These are phyloP conservation scores for Heliothis subflexa DNA, from an alignment of 1,140 invertebrate genomes.

Conservation along the genomic window DNA sequence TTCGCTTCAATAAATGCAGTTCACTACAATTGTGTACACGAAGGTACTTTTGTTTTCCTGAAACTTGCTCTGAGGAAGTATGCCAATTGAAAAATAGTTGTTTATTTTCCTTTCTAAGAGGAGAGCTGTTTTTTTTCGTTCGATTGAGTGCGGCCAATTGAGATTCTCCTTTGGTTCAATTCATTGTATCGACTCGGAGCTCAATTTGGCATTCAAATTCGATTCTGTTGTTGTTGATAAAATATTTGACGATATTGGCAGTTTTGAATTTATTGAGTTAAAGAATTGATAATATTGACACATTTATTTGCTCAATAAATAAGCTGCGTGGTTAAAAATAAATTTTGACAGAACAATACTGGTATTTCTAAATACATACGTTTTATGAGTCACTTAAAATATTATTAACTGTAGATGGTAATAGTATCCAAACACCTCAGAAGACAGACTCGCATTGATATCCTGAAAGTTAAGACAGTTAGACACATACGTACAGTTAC, in stretches of 20 bases:
- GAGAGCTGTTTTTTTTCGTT: slow-evolving; percentile 30
- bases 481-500: background rate
- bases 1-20: slow-evolving; percentile 77
- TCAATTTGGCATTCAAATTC: slow-evolving; percentile 1
- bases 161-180: slow-evolving; percentile 25
- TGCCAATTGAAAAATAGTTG: slow-evolving; percentile 65
- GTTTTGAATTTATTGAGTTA: background rate
- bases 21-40: slow-evolving; percentile 64
- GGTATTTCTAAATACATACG: too few species aligned
- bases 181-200: background rate
- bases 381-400: too few species aligned
- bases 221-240: slow-evolving; percentile 3
- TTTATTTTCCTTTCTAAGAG: slow-evolving; percentile 48
- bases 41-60: slow-evolving; percentile 63
- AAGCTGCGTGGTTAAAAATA: too few species aligned
- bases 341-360: too few species aligned
- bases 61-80: slow-evolving; percentile 63
- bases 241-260: background rate
- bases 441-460: background rate
- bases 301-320: too few species aligned
- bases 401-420: background rate
- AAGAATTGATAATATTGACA: too few species aligned
- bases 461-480: background rate
- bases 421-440: background rate
- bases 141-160: slow-evolving; percentile 28